These are phyloP conservation scores for Steinernema scapterisci DNA, from an alignment of 2,888 invertebrate species.

Conservation along the genomic window DNA sequence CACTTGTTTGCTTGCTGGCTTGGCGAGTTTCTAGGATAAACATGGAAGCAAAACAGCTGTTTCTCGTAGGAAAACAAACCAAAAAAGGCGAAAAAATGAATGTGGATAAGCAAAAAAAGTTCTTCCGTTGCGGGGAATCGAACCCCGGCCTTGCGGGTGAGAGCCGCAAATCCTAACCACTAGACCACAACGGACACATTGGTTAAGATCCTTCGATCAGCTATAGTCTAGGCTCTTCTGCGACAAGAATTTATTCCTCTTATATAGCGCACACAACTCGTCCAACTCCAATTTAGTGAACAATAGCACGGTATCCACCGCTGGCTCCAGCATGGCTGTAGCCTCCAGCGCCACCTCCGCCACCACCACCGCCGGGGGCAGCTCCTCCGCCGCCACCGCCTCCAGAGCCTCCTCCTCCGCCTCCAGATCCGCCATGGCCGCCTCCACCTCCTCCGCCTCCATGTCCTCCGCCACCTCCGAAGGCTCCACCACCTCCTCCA, in stretches of 20 bases:
- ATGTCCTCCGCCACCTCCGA: neutral
- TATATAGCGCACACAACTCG: slow-evolving; percentile 18
- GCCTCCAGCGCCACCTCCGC: neutral
- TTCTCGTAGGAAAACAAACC: no score
- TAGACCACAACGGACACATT: neutral
- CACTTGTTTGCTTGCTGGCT: no score
- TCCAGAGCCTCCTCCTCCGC: neutral
- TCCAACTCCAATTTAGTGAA: neutral
- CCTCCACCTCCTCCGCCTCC: slow-evolving; percentile 22
- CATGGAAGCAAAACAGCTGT: no score
- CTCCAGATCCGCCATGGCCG: neutral
- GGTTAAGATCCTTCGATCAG: no score
- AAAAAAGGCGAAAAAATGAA: no score
- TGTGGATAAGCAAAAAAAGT: no score
- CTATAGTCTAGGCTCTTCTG: neutral
- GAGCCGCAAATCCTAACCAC: slow-evolving; percentile 35
- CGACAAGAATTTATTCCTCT: neutral
- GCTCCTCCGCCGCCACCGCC: slow-evolving; percentile 2
- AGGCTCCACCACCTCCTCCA: neutral
- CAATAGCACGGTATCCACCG: slow-evolving; percentile 5
- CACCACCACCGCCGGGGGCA: neutral
- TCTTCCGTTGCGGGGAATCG: slow-evolving; percentile 34
- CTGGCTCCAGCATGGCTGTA: neutral
- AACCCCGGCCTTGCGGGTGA: slow-evolving; percentile 35
- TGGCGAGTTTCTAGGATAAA: no score